Evolutionary conservation across 2,888 invertebrate genomes (phyloP).

Genomic region (Yponomeuta malinellus): DNA sequence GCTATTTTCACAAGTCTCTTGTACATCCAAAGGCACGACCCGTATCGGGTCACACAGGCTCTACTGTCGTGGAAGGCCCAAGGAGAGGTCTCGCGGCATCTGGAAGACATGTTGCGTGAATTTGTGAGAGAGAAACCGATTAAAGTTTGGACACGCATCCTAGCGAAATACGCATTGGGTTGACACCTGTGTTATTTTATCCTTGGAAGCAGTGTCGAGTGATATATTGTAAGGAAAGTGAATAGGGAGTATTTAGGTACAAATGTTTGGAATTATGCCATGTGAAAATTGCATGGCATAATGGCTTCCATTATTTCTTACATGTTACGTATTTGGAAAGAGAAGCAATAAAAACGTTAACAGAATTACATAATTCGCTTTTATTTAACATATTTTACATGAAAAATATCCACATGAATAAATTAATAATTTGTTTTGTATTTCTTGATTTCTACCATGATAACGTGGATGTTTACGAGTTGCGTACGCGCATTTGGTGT

Average conservation of each 20-base stretch:
- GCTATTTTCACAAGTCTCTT: slow-evolving; percentile 53
- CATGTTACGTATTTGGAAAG: not conserved
- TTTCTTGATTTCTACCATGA: slow-evolving; percentile 99
- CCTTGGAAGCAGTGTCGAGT: not conserved
- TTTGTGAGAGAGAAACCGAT: slow-evolving; percentile 47
- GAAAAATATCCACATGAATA: not conserved
- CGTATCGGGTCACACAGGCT: slow-evolving; percentile 35
- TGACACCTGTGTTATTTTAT: slow-evolving; percentile 21
- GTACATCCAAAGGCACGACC: slow-evolving; percentile 48
- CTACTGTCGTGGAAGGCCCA: slow-evolving; percentile 47
- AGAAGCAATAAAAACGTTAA: not conserved
- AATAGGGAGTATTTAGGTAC: too few species aligned
- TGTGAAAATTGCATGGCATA: too few species aligned
- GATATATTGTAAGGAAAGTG: not conserved
- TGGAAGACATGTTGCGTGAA: slow-evolving; percentile 38
- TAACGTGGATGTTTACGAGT: slow-evolving; percentile 97
- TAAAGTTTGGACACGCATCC: slow-evolving; percentile 42
- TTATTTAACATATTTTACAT: not conserved
- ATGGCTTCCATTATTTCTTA: too few species aligned
- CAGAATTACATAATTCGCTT: not conserved
- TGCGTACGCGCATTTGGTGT: slow-evolving; percentile 90
- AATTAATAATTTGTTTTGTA: slow-evolving; percentile 95
- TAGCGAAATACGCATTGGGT: slow-evolving; percentile 25
- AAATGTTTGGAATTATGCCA: too few species aligned
- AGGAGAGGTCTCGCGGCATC: slow-evolving; percentile 36